These are phyloP conservation scores for Drosophila leontia DNA, from an alignment of 1,140 invertebrate genomes.

Conservation along the genomic window DNA sequence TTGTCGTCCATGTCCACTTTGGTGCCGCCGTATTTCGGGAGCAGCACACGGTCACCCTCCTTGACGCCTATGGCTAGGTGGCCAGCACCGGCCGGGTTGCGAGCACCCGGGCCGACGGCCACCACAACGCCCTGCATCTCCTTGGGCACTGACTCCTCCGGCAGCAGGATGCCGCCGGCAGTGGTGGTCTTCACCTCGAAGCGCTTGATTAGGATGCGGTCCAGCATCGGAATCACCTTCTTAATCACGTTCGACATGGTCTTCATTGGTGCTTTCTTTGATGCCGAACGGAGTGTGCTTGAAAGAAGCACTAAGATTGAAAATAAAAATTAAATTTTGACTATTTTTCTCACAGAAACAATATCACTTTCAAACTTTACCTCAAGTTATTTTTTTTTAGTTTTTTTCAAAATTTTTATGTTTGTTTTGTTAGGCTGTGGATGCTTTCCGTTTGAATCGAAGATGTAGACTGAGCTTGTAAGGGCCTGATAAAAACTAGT, in stretches of 20 bases:
- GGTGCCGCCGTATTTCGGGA: constrained; percentile 99
- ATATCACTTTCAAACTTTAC: not conserved
- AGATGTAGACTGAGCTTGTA: constrained; percentile 8
- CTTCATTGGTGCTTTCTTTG: not conserved
- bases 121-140: constrained; percentile 97
- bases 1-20: constrained; percentile 92
- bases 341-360: not conserved
- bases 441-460: constrained; percentile 4
- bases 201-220: constrained; percentile 97
- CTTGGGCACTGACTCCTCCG: constrained; percentile 98
- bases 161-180: constrained; percentile 98
- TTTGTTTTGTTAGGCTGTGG: not conserved
- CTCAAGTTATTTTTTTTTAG: not conserved
- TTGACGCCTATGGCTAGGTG: constrained; percentile 92
- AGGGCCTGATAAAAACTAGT: not conserved
- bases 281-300: not conserved
- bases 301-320: not conserved
- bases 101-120: constrained; percentile 95
- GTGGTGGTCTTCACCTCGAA: constrained; percentile 97
- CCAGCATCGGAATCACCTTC: constrained; percentile 95
- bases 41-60: constrained; percentile 96
- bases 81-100: constrained; percentile 94
- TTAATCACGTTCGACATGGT: constrained; percentile 87
- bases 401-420: not conserved
- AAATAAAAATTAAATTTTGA: not conserved